Percentiles rank a stretch among this genome's conserved stretches.
Evolutionary conservation across 2,888 invertebrate species (phyloP).

Genomic region (Sarcophaga subvicina): DNA sequence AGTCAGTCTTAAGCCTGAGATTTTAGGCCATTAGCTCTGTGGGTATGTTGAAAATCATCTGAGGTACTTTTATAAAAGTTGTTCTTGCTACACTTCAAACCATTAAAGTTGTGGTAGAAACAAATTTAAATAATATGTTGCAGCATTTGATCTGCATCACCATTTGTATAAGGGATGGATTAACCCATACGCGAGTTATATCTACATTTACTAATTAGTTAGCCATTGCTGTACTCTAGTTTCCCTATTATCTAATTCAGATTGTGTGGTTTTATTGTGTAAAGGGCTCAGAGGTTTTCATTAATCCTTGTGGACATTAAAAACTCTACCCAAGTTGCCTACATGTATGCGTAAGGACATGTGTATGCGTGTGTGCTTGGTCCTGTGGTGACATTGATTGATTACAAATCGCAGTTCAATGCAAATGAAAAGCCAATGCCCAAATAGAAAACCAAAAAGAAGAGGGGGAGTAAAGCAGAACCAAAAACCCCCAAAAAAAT

Average conservation of each 20-base stretch:
- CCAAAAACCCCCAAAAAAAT: constrained; percentile 26
- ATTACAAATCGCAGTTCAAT: constrained; percentile 81
- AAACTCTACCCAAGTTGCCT: constrained; percentile 39
- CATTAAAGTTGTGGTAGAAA: no score
- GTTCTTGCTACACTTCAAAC: no score
- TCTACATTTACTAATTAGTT: not conserved
- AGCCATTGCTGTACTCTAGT: constrained; percentile 7
- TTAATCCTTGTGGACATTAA: constrained; percentile 41
- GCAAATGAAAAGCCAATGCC: constrained; percentile 73
- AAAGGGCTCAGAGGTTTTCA: constrained; percentile 2
- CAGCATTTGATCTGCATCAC: no score
- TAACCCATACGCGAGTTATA: no score
- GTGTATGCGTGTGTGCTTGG: constrained; percentile 56
- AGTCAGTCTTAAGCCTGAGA: no score
- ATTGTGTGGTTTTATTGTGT: not conserved
- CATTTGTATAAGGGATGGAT: no score
- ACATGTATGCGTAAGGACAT: not conserved
- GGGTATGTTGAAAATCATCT: no score
- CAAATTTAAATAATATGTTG: no score
- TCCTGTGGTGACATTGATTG: constrained; percentile 79
- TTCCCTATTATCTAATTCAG: not conserved
- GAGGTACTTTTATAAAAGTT: no score
- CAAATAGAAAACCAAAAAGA: constrained; percentile 18
- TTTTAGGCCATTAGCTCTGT: no score
- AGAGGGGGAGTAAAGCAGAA: constrained; percentile 12